Evolutionary conservation across 2,888 invertebrate genomes (phyloP).

Genomic region (Muscina levida): DNA sequence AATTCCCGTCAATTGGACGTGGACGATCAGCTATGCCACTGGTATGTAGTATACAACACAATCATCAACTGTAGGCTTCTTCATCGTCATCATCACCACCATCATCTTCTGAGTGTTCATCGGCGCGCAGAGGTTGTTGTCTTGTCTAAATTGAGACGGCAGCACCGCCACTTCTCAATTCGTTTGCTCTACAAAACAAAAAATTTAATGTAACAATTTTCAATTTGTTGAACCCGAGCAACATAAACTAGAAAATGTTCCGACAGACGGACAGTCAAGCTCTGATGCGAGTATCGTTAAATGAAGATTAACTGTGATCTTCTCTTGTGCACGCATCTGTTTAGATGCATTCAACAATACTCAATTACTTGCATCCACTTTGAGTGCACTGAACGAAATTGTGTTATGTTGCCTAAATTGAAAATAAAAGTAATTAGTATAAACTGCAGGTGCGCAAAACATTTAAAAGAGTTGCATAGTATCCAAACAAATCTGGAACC

Average conservation of each 20-base stretch:
- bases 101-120: neutral
- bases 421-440: too few relatives aligned
- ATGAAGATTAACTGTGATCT: constrained; percentile 45
- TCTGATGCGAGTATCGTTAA: constrained; percentile 37
- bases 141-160: constrained; percentile 5
- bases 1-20: constrained; percentile 33
- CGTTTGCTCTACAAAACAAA: neutral
- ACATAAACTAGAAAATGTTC: neutral
- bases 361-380: constrained; percentile 45
- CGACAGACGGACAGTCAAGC: constrained; percentile 2
- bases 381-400: constrained; percentile 5
- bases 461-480: too few relatives aligned
- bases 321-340: constrained; percentile 8
- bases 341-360: constrained; percentile 7
- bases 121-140: neutral
- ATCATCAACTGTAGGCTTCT: neutral
- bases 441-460: too few relatives aligned
- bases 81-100: neutral
- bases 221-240: constrained; percentile 12
- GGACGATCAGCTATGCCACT: neutral
- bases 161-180: constrained; percentile 29
- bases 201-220: neutral
- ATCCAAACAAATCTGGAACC: too few relatives aligned
- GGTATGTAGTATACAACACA: neutral
- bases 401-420: too few relatives aligned